Evolutionary conservation across 2,888 invertebrate species (phyloP).

Genomic region (Hydrotaea diabolus): DNA sequence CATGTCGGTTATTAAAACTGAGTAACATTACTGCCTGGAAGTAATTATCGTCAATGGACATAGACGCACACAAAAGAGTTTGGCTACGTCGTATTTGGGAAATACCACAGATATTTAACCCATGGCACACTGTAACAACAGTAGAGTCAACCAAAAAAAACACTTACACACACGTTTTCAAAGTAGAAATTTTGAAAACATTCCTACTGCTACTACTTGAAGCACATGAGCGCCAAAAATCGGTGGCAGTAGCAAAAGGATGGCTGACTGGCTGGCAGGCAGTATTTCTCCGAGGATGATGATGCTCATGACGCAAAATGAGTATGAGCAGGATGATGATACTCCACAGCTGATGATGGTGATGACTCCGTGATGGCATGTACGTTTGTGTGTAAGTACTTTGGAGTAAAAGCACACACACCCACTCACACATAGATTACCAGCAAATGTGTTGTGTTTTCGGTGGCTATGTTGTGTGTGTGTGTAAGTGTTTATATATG

Average conservation of each 20-base stretch:
- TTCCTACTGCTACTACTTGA: background rate
- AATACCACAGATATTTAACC: background rate
- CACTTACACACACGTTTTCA: background rate
- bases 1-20: background rate
- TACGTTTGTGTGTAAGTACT: conserved; percentile 7
- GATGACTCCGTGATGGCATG: conserved; percentile 22
- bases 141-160: conserved; percentile 14
- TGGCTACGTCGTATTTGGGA: background rate
- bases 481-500: background rate
- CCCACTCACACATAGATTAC: conserved; percentile 16
- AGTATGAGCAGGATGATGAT: background rate
- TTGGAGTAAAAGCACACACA: conserved; percentile 11
- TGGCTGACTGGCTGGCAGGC: background rate
- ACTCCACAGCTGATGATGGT: background rate
- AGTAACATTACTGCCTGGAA: conserved; percentile 15
- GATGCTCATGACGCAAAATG: background rate
- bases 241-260: background rate
- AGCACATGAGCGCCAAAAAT: background rate
- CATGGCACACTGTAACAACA: conserved; percentile 20
- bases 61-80: background rate
- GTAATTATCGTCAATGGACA: conserved; percentile 33
- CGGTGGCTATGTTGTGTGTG: too few species aligned
- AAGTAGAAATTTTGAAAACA: conserved; percentile 19
- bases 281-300: background rate
- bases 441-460: conserved; percentile 32